Conservation (phyloP, 2,888 invertebrate genomes). For the Onchidella celtica region DNA sequence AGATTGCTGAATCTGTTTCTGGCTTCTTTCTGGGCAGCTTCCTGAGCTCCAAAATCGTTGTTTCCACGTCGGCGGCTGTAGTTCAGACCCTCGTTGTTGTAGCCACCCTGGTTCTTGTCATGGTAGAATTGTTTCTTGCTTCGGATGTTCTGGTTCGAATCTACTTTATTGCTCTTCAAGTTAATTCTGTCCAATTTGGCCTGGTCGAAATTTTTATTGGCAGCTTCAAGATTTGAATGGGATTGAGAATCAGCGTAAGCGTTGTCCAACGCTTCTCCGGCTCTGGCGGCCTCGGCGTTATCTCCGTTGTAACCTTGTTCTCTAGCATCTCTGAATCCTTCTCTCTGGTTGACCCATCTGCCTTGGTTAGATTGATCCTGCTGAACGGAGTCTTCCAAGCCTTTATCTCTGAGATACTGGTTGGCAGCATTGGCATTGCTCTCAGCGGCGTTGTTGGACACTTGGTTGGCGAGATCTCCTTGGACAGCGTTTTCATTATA, state of each 20-base stretch:
- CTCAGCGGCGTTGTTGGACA: slow-evolving; percentile 40
- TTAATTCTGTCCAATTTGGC: slow-evolving; percentile 51
- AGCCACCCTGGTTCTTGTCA: slow-evolving; percentile 52
- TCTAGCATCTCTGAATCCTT: slow-evolving; percentile 42
- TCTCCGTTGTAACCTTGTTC: slow-evolving; percentile 48
- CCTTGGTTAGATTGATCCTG: slow-evolving; percentile 46
- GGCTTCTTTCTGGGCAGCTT: slow-evolving; percentile 51
- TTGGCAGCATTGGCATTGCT: slow-evolving; percentile 46
- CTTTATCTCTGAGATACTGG: slow-evolving; percentile 46
- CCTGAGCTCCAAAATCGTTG: slow-evolving; percentile 50
- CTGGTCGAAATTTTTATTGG: slow-evolving; percentile 46
- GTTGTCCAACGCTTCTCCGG: slow-evolving; percentile 41
- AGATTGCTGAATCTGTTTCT: slow-evolving; percentile 47
- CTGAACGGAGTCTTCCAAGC: slow-evolving; percentile 47
- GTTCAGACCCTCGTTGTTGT: slow-evolving; percentile 51
- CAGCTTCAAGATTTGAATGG: slow-evolving; percentile 44
- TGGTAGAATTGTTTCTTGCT: slow-evolving; percentile 54
- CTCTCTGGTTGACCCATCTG: slow-evolving; percentile 43
- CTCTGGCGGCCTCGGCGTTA: slow-evolving; percentile 43
- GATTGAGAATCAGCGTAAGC: slow-evolving; percentile 35
- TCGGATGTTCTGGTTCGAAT: slow-evolving; percentile 49
- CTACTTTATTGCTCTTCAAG: slow-evolving; percentile 48
- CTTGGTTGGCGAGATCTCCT: slow-evolving; percentile 40
- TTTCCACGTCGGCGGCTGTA: slow-evolving; percentile 52
- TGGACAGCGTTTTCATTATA: slow-evolving; percentile 45